Conservation (phyloP, 2,797 vertebrate genomes). For the Falco novaeseelandiae region DNA sequence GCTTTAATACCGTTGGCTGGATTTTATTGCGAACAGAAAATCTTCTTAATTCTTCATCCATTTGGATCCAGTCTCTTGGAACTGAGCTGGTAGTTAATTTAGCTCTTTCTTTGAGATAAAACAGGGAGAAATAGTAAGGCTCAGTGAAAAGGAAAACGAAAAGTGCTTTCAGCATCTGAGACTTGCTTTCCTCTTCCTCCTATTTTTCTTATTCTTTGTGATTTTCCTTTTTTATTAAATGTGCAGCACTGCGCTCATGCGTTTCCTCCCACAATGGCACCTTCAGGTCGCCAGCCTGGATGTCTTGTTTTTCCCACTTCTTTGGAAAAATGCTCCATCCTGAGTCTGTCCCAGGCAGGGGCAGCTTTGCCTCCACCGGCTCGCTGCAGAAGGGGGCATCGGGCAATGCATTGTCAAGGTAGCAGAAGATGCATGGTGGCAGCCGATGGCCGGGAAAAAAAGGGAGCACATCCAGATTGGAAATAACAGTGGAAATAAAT, state of each 20-base stretch:
- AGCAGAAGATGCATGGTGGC: background rate
- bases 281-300: background rate
- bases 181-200: background rate
- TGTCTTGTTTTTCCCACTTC: background rate
- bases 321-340: background rate
- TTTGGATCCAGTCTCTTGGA: conserved; percentile 46
- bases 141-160: background rate
- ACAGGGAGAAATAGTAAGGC: background rate
- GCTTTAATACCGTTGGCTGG: background rate
- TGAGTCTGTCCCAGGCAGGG: background rate
- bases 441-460: background rate
- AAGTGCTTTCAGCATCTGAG: background rate
- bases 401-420: background rate
- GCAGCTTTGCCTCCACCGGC: background rate
- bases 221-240: background rate
- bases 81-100: conserved; percentile 52
- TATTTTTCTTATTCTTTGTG: background rate
- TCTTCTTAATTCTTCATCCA: conserved; percentile 61
- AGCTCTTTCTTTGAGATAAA: conserved; percentile 22
- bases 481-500: background rate
- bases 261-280: background rate
- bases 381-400: background rate
- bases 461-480: background rate
- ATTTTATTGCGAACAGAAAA: conserved; percentile 55
- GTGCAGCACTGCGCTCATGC: fast-evolving